A percentile compares a stretch with the other conserved stretches of the same genome.
These are phyloP conservation scores for Ptilorrhoa leucosticta DNA, from an alignment of 2,113 vertebrate genomes.

Conservation along the genomic window DNA sequence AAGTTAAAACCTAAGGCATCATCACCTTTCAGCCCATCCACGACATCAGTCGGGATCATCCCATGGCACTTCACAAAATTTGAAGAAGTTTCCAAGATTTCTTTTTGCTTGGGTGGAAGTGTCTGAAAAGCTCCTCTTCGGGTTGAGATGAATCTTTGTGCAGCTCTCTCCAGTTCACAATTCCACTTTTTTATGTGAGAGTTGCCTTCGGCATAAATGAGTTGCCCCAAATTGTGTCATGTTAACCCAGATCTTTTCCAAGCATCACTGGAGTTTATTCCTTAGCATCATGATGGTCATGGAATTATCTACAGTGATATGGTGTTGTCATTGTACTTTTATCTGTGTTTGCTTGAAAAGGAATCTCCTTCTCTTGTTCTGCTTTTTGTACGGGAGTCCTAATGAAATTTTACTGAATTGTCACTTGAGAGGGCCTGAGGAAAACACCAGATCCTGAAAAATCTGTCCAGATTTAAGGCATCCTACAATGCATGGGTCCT, in stretches of 20 bases:
- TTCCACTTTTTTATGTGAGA: background rate
- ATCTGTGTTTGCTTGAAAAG: background rate
- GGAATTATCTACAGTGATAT: background rate
- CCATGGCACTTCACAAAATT: background rate
- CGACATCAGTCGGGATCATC: background rate
- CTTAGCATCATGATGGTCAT: background rate
- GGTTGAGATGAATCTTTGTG: background rate
- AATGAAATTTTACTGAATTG: background rate
- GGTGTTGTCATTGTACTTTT: background rate
- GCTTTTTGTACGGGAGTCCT: background rate
- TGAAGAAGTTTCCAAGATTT: background rate
- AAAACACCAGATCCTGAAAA: background rate
- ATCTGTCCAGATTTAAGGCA: background rate
- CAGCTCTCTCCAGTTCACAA: background rate
- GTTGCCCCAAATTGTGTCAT: background rate
- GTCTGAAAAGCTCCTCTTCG: background rate
- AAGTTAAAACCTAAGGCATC: too few relatives aligned
- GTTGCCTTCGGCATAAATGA: background rate
- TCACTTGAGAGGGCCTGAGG: background rate
- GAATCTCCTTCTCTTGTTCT: background rate
- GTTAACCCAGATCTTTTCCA: background rate
- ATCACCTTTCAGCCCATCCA: background rate
- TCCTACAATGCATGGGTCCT: too few relatives aligned
- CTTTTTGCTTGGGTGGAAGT: background rate
- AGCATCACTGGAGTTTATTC: accelerated